Base-by-base conservation (phyloP, 2,888 invertebrate species). In the Argyra leucocephala region DNA sequence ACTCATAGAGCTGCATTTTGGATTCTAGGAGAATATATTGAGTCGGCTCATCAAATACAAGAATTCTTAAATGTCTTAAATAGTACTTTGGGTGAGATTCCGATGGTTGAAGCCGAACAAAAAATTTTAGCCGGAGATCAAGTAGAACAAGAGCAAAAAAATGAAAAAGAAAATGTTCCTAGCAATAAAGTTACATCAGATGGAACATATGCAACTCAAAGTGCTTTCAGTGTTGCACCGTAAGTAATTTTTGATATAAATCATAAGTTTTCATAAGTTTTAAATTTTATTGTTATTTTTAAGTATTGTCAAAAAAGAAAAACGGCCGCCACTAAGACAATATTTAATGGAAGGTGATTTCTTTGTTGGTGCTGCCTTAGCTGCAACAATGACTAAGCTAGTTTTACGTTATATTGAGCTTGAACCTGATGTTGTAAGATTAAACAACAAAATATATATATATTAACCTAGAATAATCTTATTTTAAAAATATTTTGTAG, bases 181-280 rank as follows among this genome's bases (percentile, higher is more conserved):
- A 76, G 70, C 67, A 79, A 75, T 63, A 80, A 79, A 67, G 96
- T 99, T 59, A 99, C 99, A 61, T 97, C 98, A 48, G 99, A 99
- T 82, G 99, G 99, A 22, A 97, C 98, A 0, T 99, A 99, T 80
- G 99, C 98, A 26, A 91, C 96, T 4, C 98, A 99, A 81, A 96
- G 96, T 70, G 97, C 96, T 59, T 96, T 98, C 80, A 96, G 92
- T 75, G 83, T 92, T 71, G 84, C 88, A 24, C 83, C 85, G 86
- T 89, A 78, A 83, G 87, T 83, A n/a, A n/a, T 63, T 48, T 24
- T 62, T 63, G 7, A 7, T 22, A 31, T 59, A 21, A 59, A 37
- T 65, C 6, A 22, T 64, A 67, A 2, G 22, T 58, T 59, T 63
- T 48, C 18, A 24, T 58, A 36, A 57, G 23, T 65, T 65, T 61